phyloP scores from a whole-genome alignment of 2,797 vertebrate species.

The Urosaurus nigricauda region DNA sequence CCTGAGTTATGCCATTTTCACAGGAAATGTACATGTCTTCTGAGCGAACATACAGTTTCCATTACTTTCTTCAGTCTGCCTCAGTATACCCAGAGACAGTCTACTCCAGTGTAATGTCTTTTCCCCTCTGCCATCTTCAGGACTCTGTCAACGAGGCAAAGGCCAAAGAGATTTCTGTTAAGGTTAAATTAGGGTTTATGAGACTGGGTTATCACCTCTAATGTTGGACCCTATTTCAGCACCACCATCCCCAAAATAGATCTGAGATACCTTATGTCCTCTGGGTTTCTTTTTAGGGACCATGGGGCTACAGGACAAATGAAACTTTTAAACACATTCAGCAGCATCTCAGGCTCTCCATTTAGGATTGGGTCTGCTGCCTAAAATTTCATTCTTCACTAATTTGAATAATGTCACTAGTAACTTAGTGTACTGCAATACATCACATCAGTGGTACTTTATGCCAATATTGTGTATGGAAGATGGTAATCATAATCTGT shows the following conservation, averaged over 20 bases:
- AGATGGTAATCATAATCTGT: background rate
- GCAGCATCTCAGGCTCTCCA: background rate
- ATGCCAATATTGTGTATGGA: background rate
- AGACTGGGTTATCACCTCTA: background rate
- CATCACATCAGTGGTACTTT: background rate
- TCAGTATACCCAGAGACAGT: background rate
- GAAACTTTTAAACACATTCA: background rate
- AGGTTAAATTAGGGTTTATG: background rate
- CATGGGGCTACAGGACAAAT: background rate
- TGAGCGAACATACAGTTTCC: too few species aligned
- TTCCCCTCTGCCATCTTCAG: background rate
- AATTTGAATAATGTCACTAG: background rate
- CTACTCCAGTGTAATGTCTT: too few species aligned
- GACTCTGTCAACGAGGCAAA: background rate
- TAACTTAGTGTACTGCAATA: background rate
- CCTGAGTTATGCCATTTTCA: background rate
- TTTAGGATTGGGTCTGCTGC: background rate
- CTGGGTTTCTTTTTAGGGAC: too few species aligned
- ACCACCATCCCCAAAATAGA: background rate
- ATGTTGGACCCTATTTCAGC: too few species aligned
- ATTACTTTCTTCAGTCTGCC: background rate
- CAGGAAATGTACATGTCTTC: background rate
- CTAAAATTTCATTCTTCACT: background rate
- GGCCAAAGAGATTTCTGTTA: background rate
- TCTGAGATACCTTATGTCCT: background rate